phyloP scores from a whole-genome alignment of 2,888 invertebrate genomes.

The Meandrusa payeni region DNA sequence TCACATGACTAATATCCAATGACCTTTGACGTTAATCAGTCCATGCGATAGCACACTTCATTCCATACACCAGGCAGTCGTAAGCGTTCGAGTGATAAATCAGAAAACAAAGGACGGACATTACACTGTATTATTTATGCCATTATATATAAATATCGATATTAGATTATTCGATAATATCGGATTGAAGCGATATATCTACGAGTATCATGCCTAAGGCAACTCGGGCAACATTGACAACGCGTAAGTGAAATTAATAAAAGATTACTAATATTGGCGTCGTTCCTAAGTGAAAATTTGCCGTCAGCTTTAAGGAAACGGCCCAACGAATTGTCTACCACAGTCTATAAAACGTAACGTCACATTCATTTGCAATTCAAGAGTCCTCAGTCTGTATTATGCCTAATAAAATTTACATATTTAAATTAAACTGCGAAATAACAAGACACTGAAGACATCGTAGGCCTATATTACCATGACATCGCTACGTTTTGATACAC shows the following conservation, averaged over 20 bases:
- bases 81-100: constrained; percentile 23
- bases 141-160: no score
- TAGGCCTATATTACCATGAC: constrained; percentile 55
- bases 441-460: constrained; percentile 73
- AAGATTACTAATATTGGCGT: constrained; percentile 53
- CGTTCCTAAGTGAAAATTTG: constrained; percentile 73
- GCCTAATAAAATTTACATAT: constrained; percentile 81
- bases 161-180: no score
- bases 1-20: constrained; percentile 30
- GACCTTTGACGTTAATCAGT: constrained; percentile 64
- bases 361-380: constrained; percentile 80
- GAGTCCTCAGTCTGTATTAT: constrained; percentile 77
- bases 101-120: constrained; percentile 34
- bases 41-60: constrained; percentile 42
- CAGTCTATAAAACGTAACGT: constrained; percentile 78
- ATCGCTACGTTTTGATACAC: constrained; percentile 34
- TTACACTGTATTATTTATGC: constrained; percentile 11
- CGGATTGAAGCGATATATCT: no score
- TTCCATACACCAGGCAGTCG: constrained; percentile 29
- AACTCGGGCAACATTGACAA: no score
- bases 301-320: constrained; percentile 65
- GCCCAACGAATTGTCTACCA: constrained; percentile 75
- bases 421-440: constrained; percentile 79
- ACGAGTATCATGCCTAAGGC: no score
- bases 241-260: constrained; percentile 36